Evolutionary conservation across 2,888 invertebrate species (phyloP).

Genomic region (Diplolepis rosae): DNA sequence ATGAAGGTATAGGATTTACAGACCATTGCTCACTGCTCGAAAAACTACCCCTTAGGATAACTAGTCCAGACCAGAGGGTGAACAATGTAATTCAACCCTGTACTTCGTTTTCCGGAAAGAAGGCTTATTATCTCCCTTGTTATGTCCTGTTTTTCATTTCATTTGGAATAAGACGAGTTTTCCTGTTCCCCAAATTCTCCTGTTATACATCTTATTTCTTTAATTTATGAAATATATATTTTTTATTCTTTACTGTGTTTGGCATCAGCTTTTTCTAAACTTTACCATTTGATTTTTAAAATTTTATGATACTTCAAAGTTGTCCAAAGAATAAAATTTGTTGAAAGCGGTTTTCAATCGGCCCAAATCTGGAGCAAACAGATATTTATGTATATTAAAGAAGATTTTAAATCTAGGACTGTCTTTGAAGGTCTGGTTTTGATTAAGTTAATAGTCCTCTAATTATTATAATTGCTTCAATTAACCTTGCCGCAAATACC

Average conservation of each 20-base stretch:
- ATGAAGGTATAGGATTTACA: slow-evolving; percentile 48
- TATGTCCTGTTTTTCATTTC: neutral
- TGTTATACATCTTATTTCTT: neutral
- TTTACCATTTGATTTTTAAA: neutral
- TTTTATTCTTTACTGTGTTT: no score
- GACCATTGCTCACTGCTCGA: slow-evolving; percentile 48
- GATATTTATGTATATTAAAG: slow-evolving; percentile 18
- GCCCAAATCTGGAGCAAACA: neutral
- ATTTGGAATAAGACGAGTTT: neutral
- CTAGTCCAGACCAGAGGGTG: neutral
- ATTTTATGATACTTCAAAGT: no score
- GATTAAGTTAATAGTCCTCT: slow-evolving; percentile 34
- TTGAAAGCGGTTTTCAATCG: neutral
- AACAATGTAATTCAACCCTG: neutral
- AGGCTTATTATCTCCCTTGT: neutral
- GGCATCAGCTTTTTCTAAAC: no score
- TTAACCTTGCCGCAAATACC: slow-evolving; percentile 20
- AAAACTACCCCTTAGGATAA: slow-evolving; percentile 25
- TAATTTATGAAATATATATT: neutral
- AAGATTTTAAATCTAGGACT: slow-evolving; percentile 1
- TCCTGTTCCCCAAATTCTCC: neutral
- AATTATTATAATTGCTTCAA: slow-evolving; percentile 37
- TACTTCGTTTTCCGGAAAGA: neutral
- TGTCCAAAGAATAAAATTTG: no score
- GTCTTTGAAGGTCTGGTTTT: slow-evolving; percentile 7